Conservation (phyloP, 2,113 vertebrate genomes). For the Corydoras maculifer region DNA sequence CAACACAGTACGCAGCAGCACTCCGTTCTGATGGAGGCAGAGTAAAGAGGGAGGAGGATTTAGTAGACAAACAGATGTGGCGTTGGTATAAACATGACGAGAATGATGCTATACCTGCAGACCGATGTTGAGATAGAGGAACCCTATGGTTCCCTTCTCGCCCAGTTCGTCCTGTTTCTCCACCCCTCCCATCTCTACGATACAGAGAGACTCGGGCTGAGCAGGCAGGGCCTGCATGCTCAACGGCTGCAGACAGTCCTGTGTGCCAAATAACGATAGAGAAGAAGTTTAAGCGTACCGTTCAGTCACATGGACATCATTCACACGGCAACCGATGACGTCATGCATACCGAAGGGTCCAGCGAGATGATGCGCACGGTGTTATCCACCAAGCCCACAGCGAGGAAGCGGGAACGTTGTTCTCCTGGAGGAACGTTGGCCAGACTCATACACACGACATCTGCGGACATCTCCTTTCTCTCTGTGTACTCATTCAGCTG, state of each 20-base stretch:
- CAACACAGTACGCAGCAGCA: conserved; percentile 87
- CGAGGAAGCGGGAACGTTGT: conserved; percentile 90
- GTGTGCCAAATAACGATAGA: conserved; percentile 2
- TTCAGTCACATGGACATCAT: not conserved
- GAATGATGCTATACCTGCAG: conserved; percentile 73
- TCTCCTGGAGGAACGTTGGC: conserved; percentile 94
- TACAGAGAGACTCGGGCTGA: conserved; percentile 91
- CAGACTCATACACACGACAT: conserved; percentile 96
- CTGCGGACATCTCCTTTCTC: conserved; percentile 96
- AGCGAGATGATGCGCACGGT: conserved; percentile 96
- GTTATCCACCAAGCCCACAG: conserved; percentile 93
- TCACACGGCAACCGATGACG: no score
- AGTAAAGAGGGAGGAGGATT: not conserved
- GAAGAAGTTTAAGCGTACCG: not conserved
- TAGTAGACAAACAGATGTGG: no score
- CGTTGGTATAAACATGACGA: no score
- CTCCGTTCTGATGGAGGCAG: conserved; percentile 79
- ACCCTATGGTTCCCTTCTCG: conserved; percentile 90
- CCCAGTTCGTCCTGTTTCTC: conserved; percentile 96
- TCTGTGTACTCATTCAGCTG: conserved; percentile 98
- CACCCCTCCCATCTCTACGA: conserved; percentile 96
- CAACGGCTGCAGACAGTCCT: conserved; percentile 94
- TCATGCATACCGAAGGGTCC: conserved; percentile 78
- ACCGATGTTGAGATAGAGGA: conserved; percentile 95
- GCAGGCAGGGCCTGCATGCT: conserved; percentile 97